Evolutionary conservation across 2,888 invertebrate genomes (phyloP).

Genomic region (Sturmia bella): DNA sequence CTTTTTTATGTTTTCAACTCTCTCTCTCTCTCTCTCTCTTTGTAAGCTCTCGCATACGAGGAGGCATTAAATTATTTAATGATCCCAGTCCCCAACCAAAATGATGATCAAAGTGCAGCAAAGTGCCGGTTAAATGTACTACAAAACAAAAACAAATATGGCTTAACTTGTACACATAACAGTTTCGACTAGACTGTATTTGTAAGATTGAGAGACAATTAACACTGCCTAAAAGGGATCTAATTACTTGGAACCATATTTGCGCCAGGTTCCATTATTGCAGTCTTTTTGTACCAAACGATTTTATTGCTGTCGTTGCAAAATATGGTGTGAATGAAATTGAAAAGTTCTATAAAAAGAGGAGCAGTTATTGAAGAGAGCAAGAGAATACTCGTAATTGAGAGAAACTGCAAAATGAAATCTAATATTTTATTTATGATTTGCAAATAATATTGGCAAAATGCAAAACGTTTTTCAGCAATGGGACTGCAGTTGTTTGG

Average conservation of each 20-base stretch:
- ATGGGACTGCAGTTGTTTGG: too few relatives aligned
- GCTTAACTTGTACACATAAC: slow-evolving; percentile 47
- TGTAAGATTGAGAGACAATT: slow-evolving; percentile 65
- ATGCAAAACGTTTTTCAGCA: too few relatives aligned
- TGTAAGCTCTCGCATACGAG: slow-evolving; percentile 4
- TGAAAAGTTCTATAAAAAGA: slow-evolving; percentile 9
- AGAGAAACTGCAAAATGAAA: too few relatives aligned
- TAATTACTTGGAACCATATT: slow-evolving; percentile 67
- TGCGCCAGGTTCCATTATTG: slow-evolving; percentile 28
- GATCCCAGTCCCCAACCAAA: slow-evolving; percentile 62
- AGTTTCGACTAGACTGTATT: slow-evolving; percentile 59
- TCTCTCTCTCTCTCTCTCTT: too few relatives aligned
- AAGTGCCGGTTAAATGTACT: slow-evolving; percentile 31
- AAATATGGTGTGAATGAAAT: slow-evolving; percentile 34
- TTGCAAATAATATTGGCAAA: too few relatives aligned
- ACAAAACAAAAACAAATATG: slow-evolving; percentile 49
- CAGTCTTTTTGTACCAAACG: background rate
- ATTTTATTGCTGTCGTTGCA: slow-evolving; percentile 32
- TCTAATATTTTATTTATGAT: too few relatives aligned
- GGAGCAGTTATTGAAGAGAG: background rate
- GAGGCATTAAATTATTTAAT: slow-evolving; percentile 68
- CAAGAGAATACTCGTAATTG: too few relatives aligned
- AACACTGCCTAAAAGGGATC: slow-evolving; percentile 69
- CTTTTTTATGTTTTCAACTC: slow-evolving; percentile 19
- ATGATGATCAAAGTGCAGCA: slow-evolving; percentile 37